A percentile compares a stretch with the other conserved stretches of the same genome.
Conservation (phyloP, 2,888 invertebrate genomes). For the Harmothoe impar region DNA sequence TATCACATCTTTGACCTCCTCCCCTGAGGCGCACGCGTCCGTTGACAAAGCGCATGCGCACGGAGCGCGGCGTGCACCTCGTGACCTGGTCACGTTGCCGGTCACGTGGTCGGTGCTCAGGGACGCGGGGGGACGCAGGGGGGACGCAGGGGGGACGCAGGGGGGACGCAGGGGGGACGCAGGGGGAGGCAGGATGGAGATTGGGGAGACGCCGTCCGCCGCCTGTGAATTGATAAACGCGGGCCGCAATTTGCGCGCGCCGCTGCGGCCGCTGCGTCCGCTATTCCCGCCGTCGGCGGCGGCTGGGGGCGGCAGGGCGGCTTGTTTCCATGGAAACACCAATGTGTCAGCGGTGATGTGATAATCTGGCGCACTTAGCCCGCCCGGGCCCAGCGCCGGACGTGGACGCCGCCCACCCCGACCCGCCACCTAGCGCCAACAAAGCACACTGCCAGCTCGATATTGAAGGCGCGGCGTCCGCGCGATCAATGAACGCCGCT, state of each 20-base stretch:
- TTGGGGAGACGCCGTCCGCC: background rate
- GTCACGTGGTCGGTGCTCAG: constrained; percentile 31
- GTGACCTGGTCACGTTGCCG: constrained; percentile 53
- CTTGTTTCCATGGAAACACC: constrained; percentile 59
- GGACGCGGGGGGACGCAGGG: background rate
- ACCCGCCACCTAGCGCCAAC: background rate
- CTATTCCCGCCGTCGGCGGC: background rate
- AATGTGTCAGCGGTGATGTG: constrained; percentile 59
- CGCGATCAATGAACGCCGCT: constrained; percentile 41
- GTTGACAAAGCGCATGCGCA: constrained; percentile 41
- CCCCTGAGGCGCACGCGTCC: constrained; percentile 3
- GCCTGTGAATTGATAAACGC: constrained; percentile 44
- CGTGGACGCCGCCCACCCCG: background rate
- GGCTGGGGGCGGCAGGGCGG: background rate
- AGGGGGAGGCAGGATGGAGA: background rate
- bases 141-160: background rate
- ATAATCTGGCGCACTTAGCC: constrained; percentile 60
- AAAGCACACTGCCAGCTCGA: constrained; percentile 37
- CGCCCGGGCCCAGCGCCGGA: background rate
- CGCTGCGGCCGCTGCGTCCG: background rate
- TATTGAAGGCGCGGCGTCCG: constrained; percentile 42
- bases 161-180: background rate
- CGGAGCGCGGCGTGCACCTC: constrained; percentile 35
- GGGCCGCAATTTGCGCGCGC: constrained; percentile 31
- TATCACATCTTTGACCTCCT: background rate